A percentile compares a stretch with the other conserved stretches of the same genome.
Evolutionary conservation across 2,797 vertebrate species (phyloP).

Genomic region (Crenuchus spilurus): DNA sequence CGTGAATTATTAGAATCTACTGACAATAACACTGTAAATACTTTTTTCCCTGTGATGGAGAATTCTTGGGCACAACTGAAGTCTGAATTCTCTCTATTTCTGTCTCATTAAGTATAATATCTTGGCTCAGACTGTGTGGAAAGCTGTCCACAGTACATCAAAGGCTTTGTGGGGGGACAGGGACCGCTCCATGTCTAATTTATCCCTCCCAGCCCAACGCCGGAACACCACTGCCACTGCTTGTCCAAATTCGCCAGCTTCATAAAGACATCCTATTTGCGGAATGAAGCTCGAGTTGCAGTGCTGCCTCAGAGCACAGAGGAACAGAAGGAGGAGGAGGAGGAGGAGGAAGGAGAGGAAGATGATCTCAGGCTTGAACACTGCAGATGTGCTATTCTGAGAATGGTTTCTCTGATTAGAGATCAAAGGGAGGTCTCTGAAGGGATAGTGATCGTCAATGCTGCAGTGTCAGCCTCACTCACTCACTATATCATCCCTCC

Average conservation of each 20-base stretch:
- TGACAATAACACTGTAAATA: too few relatives aligned
- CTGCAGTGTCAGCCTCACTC: constrained; percentile 7
- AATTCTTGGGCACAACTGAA: too few relatives aligned
- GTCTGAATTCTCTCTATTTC: not conserved
- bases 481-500: not conserved
- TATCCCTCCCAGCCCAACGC: constrained; percentile 27
- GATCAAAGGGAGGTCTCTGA: constrained; percentile 18
- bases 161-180: constrained; percentile 20
- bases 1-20: too few relatives aligned
- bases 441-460: not conserved
- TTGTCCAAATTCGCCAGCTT: constrained; percentile 19
- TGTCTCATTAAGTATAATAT: constrained; percentile 13
- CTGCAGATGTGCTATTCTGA: constrained; percentile 29
- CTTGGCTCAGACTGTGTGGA: constrained; percentile 18
- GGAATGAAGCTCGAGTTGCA: constrained; percentile 40
- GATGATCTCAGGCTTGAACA: constrained; percentile 14
- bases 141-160: constrained; percentile 30
- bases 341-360: constrained; percentile 7
- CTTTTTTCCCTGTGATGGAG: too few relatives aligned
- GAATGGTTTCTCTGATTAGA: constrained; percentile 41
- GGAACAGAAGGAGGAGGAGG: not conserved
- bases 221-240: constrained; percentile 11
- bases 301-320: constrained; percentile 4
- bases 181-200: constrained; percentile 41
- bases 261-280: constrained; percentile 42